Conservation (phyloP, 2,797 vertebrate species). For the Sebastes hopkinsi region DNA sequence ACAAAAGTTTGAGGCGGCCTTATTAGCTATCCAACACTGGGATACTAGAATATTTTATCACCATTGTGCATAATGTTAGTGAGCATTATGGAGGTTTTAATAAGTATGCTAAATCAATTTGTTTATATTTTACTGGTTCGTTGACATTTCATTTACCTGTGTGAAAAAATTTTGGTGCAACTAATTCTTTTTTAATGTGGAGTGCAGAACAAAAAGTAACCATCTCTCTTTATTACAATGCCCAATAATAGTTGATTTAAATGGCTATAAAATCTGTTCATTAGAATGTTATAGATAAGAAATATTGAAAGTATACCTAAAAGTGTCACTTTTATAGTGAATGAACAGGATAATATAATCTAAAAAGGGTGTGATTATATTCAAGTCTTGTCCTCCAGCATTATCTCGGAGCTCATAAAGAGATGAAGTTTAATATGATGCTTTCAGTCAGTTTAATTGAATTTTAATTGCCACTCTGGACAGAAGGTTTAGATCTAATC, state of each 20-base stretch:
- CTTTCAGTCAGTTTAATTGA: conserved; percentile 99
- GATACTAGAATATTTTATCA: background rate
- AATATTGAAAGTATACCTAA: conserved; percentile 99
- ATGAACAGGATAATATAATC: conserved; percentile 99
- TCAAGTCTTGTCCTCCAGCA: conserved; percentile 99
- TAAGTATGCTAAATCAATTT: background rate
- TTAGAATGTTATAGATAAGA: conserved; percentile 99
- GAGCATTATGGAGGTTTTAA: conserved; percentile 4
- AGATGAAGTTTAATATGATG: conserved; percentile 99
- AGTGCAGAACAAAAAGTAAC: conserved; percentile 90
- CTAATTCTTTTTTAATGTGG: conserved; percentile 88
- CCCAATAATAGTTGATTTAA: conserved; percentile 99
- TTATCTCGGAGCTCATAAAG: conserved; percentile 99
- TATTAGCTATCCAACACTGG: background rate
- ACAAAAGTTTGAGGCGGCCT: background rate
- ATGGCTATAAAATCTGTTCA: conserved; percentile 99
- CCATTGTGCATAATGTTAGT: background rate
- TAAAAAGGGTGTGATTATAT: conserved; percentile 99
- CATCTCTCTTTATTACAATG: conserved; percentile 95
- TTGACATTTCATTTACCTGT: conserved; percentile 41
- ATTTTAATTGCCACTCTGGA: conserved; percentile 99
- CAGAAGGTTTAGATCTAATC: conserved; percentile 99
- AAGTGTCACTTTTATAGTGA: conserved; percentile 99
- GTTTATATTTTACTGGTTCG: conserved; percentile 21
- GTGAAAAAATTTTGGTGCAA: conserved; percentile 21